phyloP scores from a whole-genome alignment of 2,888 invertebrate genomes.

The Parnassius glacialis region DNA sequence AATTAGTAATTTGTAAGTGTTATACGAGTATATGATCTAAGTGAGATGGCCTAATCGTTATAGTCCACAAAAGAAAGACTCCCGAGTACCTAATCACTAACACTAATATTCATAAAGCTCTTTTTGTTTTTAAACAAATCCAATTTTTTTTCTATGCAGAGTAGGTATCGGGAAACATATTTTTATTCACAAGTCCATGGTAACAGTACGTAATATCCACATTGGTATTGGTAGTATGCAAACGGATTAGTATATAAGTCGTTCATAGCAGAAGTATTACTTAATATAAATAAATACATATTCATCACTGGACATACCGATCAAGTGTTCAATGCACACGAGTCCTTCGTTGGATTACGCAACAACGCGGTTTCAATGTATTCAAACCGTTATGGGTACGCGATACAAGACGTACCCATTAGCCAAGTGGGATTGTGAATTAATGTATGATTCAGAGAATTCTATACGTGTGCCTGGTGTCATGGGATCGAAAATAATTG shows the following conservation, averaged over 20 bases:
- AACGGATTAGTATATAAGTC: slow-evolving; percentile 2
- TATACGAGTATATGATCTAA: too few relatives aligned
- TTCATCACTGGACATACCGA: slow-evolving; percentile 3
- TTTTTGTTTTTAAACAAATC: too few relatives aligned
- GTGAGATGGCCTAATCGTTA: too few relatives aligned
- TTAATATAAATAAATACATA: slow-evolving; percentile 14
- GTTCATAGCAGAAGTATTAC: slow-evolving; percentile 9
- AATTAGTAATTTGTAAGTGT: too few relatives aligned
- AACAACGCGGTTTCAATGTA: neutral
- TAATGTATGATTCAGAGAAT: too few relatives aligned
- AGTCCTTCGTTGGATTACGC: neutral
- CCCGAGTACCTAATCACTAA: too few relatives aligned
- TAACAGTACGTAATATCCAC: slow-evolving; percentile 1
- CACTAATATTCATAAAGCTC: too few relatives aligned
- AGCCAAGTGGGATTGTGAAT: too few relatives aligned
- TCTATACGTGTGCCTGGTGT: too few relatives aligned
- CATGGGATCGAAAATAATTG: too few relatives aligned
- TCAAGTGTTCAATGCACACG: neutral
- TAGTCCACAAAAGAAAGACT: too few relatives aligned
- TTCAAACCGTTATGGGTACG: neutral
- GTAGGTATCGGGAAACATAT: neutral
- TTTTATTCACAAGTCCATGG: neutral
- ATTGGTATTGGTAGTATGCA: neutral
- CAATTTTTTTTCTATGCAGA: too few relatives aligned
- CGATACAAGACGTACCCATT: neutral